Evolutionary conservation across 2,888 invertebrate genomes (phyloP), one percentile per base, ranked within the genome.

Genomic region (Drosophila suboccidentalis): DNA sequence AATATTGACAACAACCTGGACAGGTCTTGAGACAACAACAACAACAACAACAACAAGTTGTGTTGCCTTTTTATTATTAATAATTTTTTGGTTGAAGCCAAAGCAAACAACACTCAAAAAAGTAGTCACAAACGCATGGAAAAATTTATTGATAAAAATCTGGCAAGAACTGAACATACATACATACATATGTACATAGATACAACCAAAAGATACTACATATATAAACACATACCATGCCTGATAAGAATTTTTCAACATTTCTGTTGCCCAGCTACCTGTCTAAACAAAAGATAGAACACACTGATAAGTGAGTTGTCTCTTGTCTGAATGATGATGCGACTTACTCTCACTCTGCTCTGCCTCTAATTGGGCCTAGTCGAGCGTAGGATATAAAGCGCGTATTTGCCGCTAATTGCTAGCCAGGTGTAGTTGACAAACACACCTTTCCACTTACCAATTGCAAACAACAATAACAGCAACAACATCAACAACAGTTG

Each of bases 171-270:
- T 47, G 55, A 67, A 66, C 47, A 68, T 50, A 61, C 26, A 26
- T 26, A 26, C 41, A 63, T 34, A 55, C 13, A 19, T 19, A 19
- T 19, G 19, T 19, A 19, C 19, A 57, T 46, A 75, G 75, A 79
- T 78, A 78, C 74, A 75, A 64, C 29, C 29, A n/a, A 8, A 46
- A 78, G 71, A 75, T 75, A 78, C 49, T 39, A 17, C 46, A 15
- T 50, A n/a, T 46, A 38, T 19, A 41, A 29, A 39, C 26, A 43
- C 26, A 39, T 54, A 61, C 57, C 71, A 60, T 29, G 29, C 11
- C 78, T 72, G 89, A 89, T 83, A 89, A 89, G 65, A 76, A 29
- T 17, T 55, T 50, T 49, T 68, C 50, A 50, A 64, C 63, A 63
- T 64, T n/a, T 47, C 34, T 63, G 64, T 60, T 62, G 55, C 62